phyloP scores from a whole-genome alignment of 2,797 vertebrate species.

The Catharus ustulatus region DNA sequence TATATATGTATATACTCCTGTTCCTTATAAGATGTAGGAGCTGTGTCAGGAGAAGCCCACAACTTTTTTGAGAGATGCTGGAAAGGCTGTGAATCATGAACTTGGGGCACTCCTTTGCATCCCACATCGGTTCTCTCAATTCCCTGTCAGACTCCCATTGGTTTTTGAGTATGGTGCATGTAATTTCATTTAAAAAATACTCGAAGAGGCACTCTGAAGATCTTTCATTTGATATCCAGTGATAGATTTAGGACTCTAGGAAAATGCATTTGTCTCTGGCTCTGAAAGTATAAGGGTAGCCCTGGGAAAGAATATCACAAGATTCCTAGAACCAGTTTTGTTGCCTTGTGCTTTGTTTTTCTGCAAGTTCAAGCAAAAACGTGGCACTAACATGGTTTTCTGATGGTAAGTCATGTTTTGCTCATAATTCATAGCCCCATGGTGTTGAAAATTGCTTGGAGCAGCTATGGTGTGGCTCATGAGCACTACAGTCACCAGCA shows the following conservation, averaged over 20 bases:
- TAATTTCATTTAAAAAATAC: background rate
- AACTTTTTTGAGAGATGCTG: background rate
- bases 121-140: background rate
- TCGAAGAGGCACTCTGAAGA: background rate
- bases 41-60: background rate
- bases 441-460: background rate
- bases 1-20: rapidly evolving
- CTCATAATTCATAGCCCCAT: background rate
- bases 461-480: constrained; percentile 52
- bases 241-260: background rate
- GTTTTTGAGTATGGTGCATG: rapidly evolving
- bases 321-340: background rate
- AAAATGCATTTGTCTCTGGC: background rate
- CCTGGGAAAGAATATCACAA: background rate
- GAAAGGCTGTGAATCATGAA: background rate
- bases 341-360: background rate
- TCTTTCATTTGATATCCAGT: background rate
- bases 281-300: background rate
- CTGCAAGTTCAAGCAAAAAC: background rate
- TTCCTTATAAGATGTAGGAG: background rate
- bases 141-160: background rate
- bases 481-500: background rate
- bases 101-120: background rate
- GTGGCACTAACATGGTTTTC: background rate
- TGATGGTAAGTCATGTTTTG: background rate